Evolutionary conservation across 2,797 vertebrate species (phyloP).

Genomic region (Phataginus tricuspis): DNA sequence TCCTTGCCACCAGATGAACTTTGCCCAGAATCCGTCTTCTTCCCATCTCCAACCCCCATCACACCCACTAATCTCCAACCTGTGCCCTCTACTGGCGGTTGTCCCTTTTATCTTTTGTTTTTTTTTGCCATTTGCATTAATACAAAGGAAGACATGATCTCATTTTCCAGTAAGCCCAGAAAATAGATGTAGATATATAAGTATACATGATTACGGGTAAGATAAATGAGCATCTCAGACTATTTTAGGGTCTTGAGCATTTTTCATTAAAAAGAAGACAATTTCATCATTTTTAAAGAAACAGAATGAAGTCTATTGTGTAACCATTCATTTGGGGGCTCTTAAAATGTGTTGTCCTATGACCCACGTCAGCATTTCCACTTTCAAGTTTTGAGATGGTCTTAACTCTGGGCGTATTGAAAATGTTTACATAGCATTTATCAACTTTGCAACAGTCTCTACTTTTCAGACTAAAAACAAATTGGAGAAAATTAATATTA

Average conservation of each 20-base stretch:
- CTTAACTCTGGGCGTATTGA: neutral
- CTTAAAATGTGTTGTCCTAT: neutral
- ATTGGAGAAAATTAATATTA: slow-evolving; percentile 27
- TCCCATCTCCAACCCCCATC: neutral
- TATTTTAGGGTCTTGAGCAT: neutral
- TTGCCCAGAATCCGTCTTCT: neutral
- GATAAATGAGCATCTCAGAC: neutral
- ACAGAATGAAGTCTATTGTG: neutral
- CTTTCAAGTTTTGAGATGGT: neutral
- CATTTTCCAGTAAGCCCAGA: neutral
- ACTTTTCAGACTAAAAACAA: neutral
- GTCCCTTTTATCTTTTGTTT: neutral
- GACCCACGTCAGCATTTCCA: neutral
- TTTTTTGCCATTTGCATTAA: neutral
- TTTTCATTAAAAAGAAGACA: slow-evolving; percentile 20
- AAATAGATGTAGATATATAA: no score
- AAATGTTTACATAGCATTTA: neutral
- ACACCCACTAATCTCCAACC: neutral
- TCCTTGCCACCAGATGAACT: neutral
- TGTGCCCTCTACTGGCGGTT: neutral
- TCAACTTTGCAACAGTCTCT: neutral
- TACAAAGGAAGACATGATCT: neutral
- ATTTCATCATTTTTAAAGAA: neutral
- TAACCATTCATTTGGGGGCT: neutral
- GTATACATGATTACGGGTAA: no score